Evolutionary conservation across 2,797 vertebrate species (phyloP).

Genomic region (Chelon auratus): DNA sequence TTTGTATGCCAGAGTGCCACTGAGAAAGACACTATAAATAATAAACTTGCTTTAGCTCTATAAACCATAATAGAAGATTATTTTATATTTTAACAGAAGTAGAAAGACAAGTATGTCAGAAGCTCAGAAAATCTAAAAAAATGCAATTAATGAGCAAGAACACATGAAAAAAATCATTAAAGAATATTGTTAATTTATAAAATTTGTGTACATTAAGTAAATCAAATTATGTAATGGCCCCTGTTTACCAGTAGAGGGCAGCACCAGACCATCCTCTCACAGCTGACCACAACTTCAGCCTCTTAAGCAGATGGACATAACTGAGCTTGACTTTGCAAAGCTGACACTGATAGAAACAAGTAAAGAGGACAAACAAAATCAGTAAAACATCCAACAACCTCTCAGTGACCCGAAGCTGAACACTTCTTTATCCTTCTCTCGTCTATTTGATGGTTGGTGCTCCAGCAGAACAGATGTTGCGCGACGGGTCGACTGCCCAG

Average conservation of each 20-base stretch:
- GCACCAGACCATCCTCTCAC: constrained; percentile 21
- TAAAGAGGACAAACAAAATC: background rate
- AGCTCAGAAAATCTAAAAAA: too few species aligned
- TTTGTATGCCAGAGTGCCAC: too few species aligned
- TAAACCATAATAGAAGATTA: too few species aligned
- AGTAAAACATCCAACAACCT: background rate
- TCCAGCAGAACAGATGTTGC: constrained; percentile 37
- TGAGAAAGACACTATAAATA: too few species aligned
- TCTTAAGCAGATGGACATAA: background rate
- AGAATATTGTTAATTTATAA: too few species aligned
- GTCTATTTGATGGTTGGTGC: constrained; percentile 14
- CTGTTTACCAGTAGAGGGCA: constrained; percentile 53
- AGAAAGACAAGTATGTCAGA: too few species aligned
- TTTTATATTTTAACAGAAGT: too few species aligned
- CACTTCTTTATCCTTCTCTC: constrained; percentile 18
- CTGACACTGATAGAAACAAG: background rate
- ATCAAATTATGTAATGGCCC: constrained; percentile 10
- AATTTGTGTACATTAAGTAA: background rate
- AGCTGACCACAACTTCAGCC: background rate
- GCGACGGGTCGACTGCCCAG: constrained; percentile 32
- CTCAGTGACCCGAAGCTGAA: background rate
- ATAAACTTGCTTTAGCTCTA: too few species aligned
- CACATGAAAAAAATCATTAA: too few species aligned
- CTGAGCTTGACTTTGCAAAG: background rate
- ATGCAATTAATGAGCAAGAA: too few species aligned